Evolutionary conservation across 2,888 invertebrate genomes (phyloP).

Genomic region (Celastrina argiolus): DNA sequence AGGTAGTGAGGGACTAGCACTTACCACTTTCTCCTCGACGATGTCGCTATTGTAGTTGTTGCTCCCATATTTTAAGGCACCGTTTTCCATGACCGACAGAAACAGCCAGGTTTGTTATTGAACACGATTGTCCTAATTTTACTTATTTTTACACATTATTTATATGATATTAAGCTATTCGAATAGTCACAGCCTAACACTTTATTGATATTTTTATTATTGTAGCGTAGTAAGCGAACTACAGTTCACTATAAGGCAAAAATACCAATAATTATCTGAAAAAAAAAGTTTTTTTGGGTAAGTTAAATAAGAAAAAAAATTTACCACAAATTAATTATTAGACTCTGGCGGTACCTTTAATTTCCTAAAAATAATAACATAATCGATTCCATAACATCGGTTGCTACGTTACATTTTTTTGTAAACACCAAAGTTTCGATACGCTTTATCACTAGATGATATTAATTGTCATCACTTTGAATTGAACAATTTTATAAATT

Average conservation of each 20-base stretch:
- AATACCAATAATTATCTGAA: constrained; percentile 20
- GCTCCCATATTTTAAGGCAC: constrained; percentile 79
- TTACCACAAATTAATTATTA: background rate
- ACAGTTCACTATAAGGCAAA: constrained; percentile 12
- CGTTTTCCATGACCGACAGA: constrained; percentile 77
- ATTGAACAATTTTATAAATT: constrained; percentile 26
- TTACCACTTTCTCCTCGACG: constrained; percentile 73
- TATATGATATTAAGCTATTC: constrained; percentile 28
- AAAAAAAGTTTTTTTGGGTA: background rate
- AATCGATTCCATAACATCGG: constrained; percentile 41
- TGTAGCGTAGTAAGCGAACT: constrained; percentile 9
- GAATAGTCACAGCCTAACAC: constrained; percentile 33
- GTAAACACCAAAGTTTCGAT: constrained; percentile 63
- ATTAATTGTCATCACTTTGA: constrained; percentile 15
- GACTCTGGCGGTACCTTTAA: background rate
- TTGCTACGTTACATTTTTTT: constrained; percentile 68
- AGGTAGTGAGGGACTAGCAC: constrained; percentile 35
- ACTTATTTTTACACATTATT: constrained; percentile 35
- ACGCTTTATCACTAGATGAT: constrained; percentile 24
- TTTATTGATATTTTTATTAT: constrained; percentile 20
- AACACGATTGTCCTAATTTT: constrained; percentile 35
- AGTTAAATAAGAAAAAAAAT: background rate
- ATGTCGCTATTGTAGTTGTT: constrained; percentile 76
- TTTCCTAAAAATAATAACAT: constrained; percentile 29
- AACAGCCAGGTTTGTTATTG: constrained; percentile 54